A percentile compares a stretch with the other conserved stretches of the same genome.
Conservation (phyloP, 2,113 vertebrate species). For the Pantherophis guttatus region DNA sequence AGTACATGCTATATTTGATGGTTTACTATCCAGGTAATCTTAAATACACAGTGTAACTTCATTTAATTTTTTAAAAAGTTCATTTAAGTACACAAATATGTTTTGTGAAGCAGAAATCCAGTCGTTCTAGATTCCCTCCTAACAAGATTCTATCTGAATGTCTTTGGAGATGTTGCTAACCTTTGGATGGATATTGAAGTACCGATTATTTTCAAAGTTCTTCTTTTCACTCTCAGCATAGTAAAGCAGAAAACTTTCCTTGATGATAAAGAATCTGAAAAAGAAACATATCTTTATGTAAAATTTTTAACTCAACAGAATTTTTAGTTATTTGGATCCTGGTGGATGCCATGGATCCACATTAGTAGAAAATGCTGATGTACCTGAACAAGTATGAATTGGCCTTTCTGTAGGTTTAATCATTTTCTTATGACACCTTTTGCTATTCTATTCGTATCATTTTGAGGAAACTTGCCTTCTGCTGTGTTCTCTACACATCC, state of each 20-base stretch:
- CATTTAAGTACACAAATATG: neutral
- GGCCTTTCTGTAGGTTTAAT: neutral
- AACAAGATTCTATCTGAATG: accelerated
- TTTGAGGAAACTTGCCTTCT: neutral
- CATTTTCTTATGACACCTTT: neutral
- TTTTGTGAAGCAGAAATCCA: neutral
- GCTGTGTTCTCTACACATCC: neutral
- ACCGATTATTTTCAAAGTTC: slow-evolving; percentile 90
- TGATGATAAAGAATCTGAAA: slow-evolving; percentile 94
- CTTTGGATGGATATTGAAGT: slow-evolving; percentile 98
- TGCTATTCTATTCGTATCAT: neutral
- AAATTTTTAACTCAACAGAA: neutral
- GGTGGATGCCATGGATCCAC: too few relatives aligned
- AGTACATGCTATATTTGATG: neutral
- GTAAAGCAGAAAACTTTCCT: slow-evolving; percentile 96
- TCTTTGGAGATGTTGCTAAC: slow-evolving; percentile 63
- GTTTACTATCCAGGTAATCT: neutral
- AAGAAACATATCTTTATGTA: neutral
- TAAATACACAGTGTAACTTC: neutral
- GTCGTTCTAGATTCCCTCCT: neutral
- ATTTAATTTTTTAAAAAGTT: neutral
- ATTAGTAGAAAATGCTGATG: neutral
- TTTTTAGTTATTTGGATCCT: neutral
- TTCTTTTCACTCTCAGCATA: slow-evolving; percentile 92
- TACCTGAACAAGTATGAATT: too few relatives aligned